phyloP scores from a whole-genome alignment of 2,888 invertebrate species.

The Papilio protenor region DNA sequence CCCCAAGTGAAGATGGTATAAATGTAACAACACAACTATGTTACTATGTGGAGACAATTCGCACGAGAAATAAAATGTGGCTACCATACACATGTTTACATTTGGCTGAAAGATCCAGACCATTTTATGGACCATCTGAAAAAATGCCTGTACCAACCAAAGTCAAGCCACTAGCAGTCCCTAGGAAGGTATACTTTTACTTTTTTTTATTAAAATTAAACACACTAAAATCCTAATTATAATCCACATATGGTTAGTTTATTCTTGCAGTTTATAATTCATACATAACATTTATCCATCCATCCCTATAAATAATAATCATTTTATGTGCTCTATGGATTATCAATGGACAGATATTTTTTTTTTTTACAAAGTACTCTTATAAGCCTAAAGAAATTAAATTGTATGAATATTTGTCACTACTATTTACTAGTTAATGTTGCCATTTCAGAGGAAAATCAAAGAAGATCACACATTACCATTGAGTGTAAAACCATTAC shows the following conservation, averaged over 20 bases:
- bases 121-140: conserved; percentile 70
- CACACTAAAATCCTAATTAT: not conserved
- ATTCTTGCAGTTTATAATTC: no score
- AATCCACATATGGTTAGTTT: no score
- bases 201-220: not conserved
- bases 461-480: conserved; percentile 70
- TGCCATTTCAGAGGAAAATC: conserved; percentile 65
- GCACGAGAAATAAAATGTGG: conserved; percentile 68
- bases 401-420: not conserved
- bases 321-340: no score
- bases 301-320: no score
- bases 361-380: no score
- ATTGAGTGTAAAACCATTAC: conserved; percentile 63
- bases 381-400: no score
- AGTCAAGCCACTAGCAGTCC: conserved; percentile 50
- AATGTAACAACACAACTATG: conserved; percentile 67
- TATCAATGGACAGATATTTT: no score
- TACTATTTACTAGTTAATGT: no score
- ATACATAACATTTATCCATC: no score
- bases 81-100: conserved; percentile 73
- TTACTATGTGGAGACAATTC: conserved; percentile 72
- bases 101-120: conserved; percentile 72
- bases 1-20: conserved; percentile 64
- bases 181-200: conserved; percentile 62
- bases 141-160: conserved; percentile 50